phyloP scores from a whole-genome alignment of 1,140 invertebrate species.

The Ephestia elutella region DNA sequence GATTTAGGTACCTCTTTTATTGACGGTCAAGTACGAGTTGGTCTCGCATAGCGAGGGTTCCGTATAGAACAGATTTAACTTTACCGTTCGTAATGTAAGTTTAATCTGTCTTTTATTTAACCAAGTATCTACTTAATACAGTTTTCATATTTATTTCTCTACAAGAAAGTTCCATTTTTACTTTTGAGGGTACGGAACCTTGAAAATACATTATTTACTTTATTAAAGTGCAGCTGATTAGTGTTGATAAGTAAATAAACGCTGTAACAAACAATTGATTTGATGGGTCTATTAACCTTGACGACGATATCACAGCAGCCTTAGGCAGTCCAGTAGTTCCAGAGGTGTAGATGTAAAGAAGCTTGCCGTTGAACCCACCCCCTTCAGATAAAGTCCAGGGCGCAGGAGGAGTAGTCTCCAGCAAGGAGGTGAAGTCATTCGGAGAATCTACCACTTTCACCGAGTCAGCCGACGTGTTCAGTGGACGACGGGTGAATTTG shows the following conservation, averaged over 20 bases:
- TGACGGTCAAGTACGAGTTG: too few species aligned
- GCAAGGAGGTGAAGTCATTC: constrained; percentile 53
- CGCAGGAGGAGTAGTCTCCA: constrained; percentile 51
- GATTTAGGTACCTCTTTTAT: too few species aligned
- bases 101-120: too few species aligned
- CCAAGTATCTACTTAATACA: too few species aligned
- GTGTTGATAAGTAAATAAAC: neutral
- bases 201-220: too few species aligned
- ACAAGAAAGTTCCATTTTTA: too few species aligned
- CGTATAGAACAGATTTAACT: too few species aligned
- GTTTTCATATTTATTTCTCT: too few species aligned
- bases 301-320: constrained; percentile 88
- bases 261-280: too few species aligned
- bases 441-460: constrained; percentile 39
- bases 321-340: constrained; percentile 94
- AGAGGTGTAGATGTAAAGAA: constrained; percentile 91
- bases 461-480: constrained; percentile 40
- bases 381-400: constrained; percentile 66
- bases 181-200: too few species aligned
- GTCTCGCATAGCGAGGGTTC: too few species aligned
- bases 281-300: constrained; percentile 71
- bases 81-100: too few species aligned
- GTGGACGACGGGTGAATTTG: constrained; percentile 48
- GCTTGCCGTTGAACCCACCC: constrained; percentile 75
- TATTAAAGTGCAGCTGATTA: neutral